These are phyloP conservation scores for Pipra filicauda DNA, from an alignment of 2,113 vertebrate genomes.

Conservation along the genomic window DNA sequence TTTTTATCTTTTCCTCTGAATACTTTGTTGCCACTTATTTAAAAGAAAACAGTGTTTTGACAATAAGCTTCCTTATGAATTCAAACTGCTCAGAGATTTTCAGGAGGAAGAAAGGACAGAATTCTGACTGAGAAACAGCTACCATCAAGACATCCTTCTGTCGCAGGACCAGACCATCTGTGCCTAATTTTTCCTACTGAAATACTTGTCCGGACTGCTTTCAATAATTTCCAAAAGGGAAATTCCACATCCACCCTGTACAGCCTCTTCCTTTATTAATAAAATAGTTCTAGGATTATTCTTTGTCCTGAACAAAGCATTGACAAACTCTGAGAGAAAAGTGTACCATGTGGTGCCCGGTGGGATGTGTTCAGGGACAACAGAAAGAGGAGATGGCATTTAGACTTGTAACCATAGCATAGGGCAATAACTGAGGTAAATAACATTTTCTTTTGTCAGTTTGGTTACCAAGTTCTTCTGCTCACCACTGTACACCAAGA, in stretches of 20 bases:
- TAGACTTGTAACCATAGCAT: neutral
- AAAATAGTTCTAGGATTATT: neutral
- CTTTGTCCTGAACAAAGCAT: neutral
- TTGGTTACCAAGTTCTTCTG: neutral
- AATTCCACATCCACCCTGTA: neutral
- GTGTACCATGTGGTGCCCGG: accelerated
- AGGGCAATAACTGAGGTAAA: neutral
- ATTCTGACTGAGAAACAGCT: neutral
- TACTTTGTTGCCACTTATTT: neutral
- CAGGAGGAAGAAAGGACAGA: neutral
- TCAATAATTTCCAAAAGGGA: neutral
- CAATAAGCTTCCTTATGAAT: neutral
- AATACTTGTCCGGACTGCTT: neutral
- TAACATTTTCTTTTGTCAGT: neutral
- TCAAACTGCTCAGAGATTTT: neutral
- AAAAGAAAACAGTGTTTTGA: neutral
- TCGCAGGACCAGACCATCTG: neutral
- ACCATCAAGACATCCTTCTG: neutral
- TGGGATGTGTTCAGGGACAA: neutral
- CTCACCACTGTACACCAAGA: neutral
- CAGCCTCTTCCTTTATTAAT: neutral
- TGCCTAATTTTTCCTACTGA: neutral
- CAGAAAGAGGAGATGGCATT: neutral
- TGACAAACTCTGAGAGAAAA: neutral
- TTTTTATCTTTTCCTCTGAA: neutral